phyloP scores from a whole-genome alignment of 92 coral and sea anemone species.

The Siderastrea siderea region DNA sequence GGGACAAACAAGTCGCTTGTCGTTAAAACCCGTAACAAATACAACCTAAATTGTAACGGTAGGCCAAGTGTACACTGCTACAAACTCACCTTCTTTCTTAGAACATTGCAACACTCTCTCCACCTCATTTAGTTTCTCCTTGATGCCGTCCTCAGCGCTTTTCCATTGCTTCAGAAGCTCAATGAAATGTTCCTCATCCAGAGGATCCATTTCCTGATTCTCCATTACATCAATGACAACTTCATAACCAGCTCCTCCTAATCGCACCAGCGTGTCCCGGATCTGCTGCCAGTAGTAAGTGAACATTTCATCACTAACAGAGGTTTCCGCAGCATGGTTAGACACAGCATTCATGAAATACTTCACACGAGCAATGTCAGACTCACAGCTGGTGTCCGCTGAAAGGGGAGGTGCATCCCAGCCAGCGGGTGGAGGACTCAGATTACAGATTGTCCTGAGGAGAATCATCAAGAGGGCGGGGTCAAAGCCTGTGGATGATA shows the following conservation, averaged over 20 bases:
- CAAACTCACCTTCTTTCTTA: neutral
- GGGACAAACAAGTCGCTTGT: no score
- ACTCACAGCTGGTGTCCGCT: no score
- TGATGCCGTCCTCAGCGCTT: neutral
- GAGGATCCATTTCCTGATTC: neutral
- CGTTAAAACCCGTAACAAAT: no score
- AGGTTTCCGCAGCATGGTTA: neutral
- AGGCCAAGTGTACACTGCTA: no score
- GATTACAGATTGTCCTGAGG: no score
- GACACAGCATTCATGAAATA: neutral
- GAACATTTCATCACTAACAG: no score
- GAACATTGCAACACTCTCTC: neutral
- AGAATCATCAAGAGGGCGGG: neutral
- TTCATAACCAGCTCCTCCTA: neutral
- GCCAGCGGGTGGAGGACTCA: constrained; percentile 1
- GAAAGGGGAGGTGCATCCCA: neutral
- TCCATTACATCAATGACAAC: neutral
- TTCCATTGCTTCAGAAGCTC: neutral
- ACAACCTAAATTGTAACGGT: no score
- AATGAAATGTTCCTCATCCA: neutral
- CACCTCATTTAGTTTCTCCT: no score
- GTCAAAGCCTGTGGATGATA: neutral
- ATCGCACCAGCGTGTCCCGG: no score
- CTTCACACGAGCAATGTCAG: no score
- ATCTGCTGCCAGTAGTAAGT: no score